Percentiles rank a stretch among this genome's conserved stretches.
These are phyloP conservation scores for Tenthredo amoena DNA, from an alignment of 2,888 invertebrate genomes.

Conservation along the genomic window DNA sequence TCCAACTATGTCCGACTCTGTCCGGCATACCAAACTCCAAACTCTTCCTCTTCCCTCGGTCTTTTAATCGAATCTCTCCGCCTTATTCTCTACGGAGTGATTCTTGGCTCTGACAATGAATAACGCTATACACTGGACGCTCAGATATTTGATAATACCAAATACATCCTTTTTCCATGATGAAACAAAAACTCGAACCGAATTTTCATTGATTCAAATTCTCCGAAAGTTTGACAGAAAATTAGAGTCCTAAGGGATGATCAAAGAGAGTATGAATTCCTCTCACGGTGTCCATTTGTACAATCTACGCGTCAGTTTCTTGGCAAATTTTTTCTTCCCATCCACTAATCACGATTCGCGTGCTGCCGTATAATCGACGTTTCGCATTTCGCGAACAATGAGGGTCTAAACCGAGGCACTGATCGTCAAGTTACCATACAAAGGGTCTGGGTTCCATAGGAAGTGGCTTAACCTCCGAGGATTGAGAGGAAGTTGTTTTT, in stretches of 20 bases:
- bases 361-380: slow-evolving; percentile 4
- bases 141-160: not conserved
- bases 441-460: not conserved
- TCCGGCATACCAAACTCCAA: slow-evolving; percentile 70
- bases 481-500: not conserved
- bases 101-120: not conserved
- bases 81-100: not conserved
- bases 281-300: not conserved
- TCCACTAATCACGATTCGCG: not conserved
- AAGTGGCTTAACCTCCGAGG: slow-evolving; percentile 15
- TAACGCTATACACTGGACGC: not conserved
- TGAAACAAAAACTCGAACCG: not conserved
- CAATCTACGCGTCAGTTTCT: not conserved
- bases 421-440: slow-evolving; percentile 31
- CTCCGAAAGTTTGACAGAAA: not conserved
- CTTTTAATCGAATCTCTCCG: slow-evolving; percentile 67
- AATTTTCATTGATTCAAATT: not conserved
- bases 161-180: not conserved
- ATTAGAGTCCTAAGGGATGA: not conserved
- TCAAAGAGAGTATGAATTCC: not conserved
- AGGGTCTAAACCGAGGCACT: slow-evolving; percentile 5
- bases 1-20: slow-evolving; percentile 52
- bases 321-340: not conserved
- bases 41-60: slow-evolving; percentile 52
- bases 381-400: slow-evolving; percentile 23